Evolutionary conservation across 2,113 vertebrate genomes (phyloP).

Genomic region (Procavia capensis): DNA sequence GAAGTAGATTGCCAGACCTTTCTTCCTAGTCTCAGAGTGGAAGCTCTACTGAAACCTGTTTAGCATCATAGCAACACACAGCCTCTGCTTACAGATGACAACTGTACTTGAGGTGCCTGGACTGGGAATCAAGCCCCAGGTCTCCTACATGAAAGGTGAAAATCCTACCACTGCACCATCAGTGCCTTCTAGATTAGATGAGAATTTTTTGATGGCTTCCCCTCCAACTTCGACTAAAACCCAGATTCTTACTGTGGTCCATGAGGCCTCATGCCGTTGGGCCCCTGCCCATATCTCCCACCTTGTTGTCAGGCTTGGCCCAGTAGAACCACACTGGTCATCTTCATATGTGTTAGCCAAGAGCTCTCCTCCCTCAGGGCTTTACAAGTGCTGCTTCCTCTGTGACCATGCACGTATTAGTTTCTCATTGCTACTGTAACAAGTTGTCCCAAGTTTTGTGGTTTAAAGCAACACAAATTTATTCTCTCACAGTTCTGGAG

Average conservation of each 20-base stretch:
- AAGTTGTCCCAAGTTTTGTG: neutral
- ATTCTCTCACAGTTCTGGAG: neutral
- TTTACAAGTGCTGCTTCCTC: neutral
- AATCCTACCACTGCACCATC: neutral
- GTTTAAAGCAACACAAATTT: neutral
- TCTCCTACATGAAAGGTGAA: neutral
- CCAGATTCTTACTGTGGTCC: neutral
- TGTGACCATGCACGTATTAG: neutral
- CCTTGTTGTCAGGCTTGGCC: fast-evolving
- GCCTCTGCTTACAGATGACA: neutral
- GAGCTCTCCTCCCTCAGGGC: neutral
- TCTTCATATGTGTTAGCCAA: neutral
- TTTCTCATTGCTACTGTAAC: neutral
- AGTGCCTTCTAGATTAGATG: neutral
- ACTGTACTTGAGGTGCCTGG: neutral
- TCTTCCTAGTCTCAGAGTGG: neutral
- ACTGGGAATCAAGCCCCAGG: neutral
- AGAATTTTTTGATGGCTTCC: neutral
- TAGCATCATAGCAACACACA: neutral
- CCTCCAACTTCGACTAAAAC: neutral
- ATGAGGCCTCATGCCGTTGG: neutral
- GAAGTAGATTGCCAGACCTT: neutral
- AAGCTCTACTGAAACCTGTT: neutral
- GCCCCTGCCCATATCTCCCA: too few species aligned
- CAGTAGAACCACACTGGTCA: too few species aligned